Evolutionary conservation across 2,113 vertebrate genomes (phyloP).

Genomic region (Syngnathoides biaculeatus): DNA sequence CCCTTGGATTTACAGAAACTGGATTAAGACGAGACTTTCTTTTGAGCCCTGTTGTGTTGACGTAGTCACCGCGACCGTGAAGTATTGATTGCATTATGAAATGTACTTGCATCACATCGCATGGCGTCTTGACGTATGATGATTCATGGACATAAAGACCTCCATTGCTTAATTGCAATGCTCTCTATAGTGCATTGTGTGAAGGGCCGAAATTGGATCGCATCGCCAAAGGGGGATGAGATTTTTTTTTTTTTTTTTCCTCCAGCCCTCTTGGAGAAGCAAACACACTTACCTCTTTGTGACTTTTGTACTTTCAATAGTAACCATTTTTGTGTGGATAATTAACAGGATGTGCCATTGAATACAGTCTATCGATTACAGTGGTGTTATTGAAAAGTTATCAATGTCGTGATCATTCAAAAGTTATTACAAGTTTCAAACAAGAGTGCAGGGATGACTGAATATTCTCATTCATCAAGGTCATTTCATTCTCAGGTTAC

Average conservation of each 20-base stretch:
- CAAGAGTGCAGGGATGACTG: neutral
- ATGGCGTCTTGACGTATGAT: conserved; percentile 41
- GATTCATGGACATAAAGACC: conserved; percentile 38
- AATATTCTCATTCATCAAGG: no score
- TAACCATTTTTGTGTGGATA: conserved; percentile 17
- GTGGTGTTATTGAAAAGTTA: neutral
- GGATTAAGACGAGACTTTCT: conserved; percentile 24
- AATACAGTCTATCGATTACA: conserved; percentile 17
- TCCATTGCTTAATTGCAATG: conserved; percentile 45
- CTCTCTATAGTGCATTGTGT: conserved; percentile 17
- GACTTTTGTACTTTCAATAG: conserved; percentile 3
- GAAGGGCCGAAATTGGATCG: conserved; percentile 37
- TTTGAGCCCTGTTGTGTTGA: conserved; percentile 30
- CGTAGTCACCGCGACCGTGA: conserved; percentile 32
- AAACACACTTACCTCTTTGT: conserved; percentile 11
- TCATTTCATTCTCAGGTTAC: no score
- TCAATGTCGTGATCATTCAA: neutral
- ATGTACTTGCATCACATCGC: conserved; percentile 39
- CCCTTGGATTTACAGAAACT: conserved; percentile 32
- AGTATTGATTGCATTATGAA: conserved; percentile 46
- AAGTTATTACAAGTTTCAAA: neutral
- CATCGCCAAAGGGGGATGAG: conserved; percentile 13
- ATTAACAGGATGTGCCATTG: conserved; percentile 9
- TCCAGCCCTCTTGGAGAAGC: conserved; percentile 11
- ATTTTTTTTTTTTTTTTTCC: conserved; percentile 6